Evolutionary conservation across 2,888 invertebrate species (phyloP), one percentile per base, ranked within the genome.

Genomic region (Leistus spinibarbis): DNA sequence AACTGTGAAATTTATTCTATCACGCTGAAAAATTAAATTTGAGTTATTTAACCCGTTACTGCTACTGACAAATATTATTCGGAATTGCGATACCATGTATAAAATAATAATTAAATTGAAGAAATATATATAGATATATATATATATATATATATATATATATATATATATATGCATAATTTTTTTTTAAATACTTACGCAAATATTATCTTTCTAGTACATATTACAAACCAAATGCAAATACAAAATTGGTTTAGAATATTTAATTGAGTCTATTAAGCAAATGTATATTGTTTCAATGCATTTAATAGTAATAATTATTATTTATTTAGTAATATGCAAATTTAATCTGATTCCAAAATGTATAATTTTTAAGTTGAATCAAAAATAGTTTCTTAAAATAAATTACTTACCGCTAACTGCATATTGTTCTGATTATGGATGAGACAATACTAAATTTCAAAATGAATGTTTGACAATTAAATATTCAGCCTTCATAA

Each of bases 81-180:
- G n/a, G n/a, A n/a, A n/a, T n/a, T n/a, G n/a, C n/a, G n/a, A n/a
- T n/a, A n/a, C n/a, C n/a, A n/a, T n/a, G n/a, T n/a, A n/a, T 54
- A 54, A 54, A 54, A 1, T 17, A 54, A 4, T 54, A 1, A 16
- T 5, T 17, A 3, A 4, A 16, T 54, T 53, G 2, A 16, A 54
- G 54, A 19, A 20, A 19, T 19, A 62, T 62, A 9, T 9, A 62
- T 62, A 9, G 9, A 57, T 57, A 57, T 23, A n/a, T 13, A 72
- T 72, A 71, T 17, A 54, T 67, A 72, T 19, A 72, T 71, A 67
- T 57, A 71, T 56, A 72, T 24, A 73, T 71, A 71, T 54, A 72
- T n/a, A n/a, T n/a, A n/a, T n/a, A n/a, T n/a, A n/a, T n/a, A n/a
- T n/a, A n/a, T n/a, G n/a, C n/a, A n/a, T n/a, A n/a, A n/a, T n/a